Base-by-base conservation (phyloP, 2,888 invertebrate species). In the Drosophila falleni region DNA sequence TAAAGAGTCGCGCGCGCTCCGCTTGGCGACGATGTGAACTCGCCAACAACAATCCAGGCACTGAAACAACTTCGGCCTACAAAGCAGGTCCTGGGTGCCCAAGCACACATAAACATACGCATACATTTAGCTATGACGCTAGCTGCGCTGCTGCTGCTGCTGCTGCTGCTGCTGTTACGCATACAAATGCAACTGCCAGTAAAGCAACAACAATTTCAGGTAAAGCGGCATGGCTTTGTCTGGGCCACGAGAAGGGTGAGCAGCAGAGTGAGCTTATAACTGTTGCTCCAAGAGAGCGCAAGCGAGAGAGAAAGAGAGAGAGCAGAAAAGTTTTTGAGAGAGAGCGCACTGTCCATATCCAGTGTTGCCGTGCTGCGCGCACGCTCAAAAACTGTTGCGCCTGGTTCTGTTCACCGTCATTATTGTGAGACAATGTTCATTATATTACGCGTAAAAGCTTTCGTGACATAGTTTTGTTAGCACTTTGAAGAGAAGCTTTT, bases 21-120 rank as follows among this genome's bases (percentile, higher is more conserved):
- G 80, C 72, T 66, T 46, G 67, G 64, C 78, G 80, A 79, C 86
- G 80, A 68, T 76, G 78, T 90, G 78, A 84, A 89, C 91, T 86
- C 83, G 87, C 84, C 91, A 91, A 91, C 91, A 91, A 89, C 91
- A 87, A 92, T 91, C 92, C 92, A 90, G 91, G 91, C 92, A 91
- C 91, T 91, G 84, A 90, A 81, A 70, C 46, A 46, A 50, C 44
- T 66, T 44, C 78, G 67, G 61, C 67, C 80, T 55, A 59, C 49
- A 69, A 63, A 66, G 54, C 71, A 71, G 63, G 71, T 87, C 85
- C 85, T 84, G 84, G 80, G 65, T 63, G 59, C 62, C 60, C 41
- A 59, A 54, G 61, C 56, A 41, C 53, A 80, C 56, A 70, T 35
- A 53, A 54, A 71, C 39, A 31, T 10, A 37, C 9, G n/a, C 10